Evolutionary conservation across 2,888 invertebrate genomes (phyloP), one percentile per base, ranked within the genome.

Genomic region (Torymus aiolomorphi): DNA sequence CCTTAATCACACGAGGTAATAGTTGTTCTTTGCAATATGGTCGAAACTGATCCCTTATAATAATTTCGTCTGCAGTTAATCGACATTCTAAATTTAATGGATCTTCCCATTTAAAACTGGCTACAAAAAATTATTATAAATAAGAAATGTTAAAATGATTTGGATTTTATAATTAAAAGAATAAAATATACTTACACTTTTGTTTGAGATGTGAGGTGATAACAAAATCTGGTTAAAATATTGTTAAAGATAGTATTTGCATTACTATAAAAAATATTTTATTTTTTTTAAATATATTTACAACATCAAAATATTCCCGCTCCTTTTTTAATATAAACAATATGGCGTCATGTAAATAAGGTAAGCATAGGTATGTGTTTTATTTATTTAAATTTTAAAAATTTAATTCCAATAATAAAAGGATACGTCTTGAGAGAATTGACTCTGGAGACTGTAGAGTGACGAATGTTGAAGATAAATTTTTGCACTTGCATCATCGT

Each of bases 1-100:
- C 98, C 85, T 95, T 91, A 62, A 95, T 91, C 82, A 99, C 94
- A 88, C 98, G 93, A 10, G 98, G 97, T 92, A 97, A 91, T 75
- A 99, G 92, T 89, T 96, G 96, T 85, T 97, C 96, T 87, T 96
- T 94, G 89, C 98, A 98, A 91, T 98, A 99, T 75, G 93, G 91
- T 83, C 94, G 94, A 88, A 98, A 96, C 82, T 97, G 94, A 91
- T 98, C 96, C 84, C 97, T 93, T 81, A 98, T 94, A 83, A 96
- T 93, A 87, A 95, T 95, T 92, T 99, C 99, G 87, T 99, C 99
- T 88, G 97, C 96, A 14, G 94, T 96, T 86, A 99, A 92, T 91
- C 95, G 95, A 77, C 94, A 94, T 88, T 98, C 97, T 85, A 98
- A 91, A 91, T 96, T 95, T 74, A 98, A 91, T 0, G 98, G 95